A percentile compares a stretch with the other conserved stretches of the same genome.
Evolutionary conservation across 2,797 vertebrate species (phyloP).

Genomic region (Microhierax caerulescens): DNA sequence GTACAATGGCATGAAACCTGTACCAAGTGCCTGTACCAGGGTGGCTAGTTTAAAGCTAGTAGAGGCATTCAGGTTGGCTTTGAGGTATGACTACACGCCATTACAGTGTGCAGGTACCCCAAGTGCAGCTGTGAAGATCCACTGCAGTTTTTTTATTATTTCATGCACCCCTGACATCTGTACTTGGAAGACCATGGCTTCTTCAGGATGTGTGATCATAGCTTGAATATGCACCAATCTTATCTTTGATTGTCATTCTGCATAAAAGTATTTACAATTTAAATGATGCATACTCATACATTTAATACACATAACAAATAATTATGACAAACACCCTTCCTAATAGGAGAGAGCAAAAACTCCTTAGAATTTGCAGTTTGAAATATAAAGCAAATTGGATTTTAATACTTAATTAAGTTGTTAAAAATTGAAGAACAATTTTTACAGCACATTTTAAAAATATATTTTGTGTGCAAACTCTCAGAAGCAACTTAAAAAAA

Average conservation of each 20-base stretch:
- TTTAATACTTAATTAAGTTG: conserved; percentile 51
- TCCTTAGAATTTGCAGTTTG: neutral
- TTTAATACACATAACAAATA: conserved; percentile 2
- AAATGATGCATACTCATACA: conserved; percentile 8
- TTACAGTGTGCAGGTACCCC: neutral
- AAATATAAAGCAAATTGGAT: conserved; percentile 9
- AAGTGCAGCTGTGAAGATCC: neutral
- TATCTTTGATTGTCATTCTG: neutral
- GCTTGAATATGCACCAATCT: neutral
- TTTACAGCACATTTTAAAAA: conserved; percentile 2
- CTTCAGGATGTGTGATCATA: neutral
- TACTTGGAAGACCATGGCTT: neutral
- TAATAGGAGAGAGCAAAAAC: neutral
- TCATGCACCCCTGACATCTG: neutral
- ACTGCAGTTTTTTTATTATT: neutral
- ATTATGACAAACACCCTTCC: neutral
- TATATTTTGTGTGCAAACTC: neutral
- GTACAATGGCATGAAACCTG: neutral
- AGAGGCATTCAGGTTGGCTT: neutral
- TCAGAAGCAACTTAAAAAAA: neutral
- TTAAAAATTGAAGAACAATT: conserved; percentile 35
- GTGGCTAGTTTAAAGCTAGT: neutral
- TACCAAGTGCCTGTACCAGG: neutral
- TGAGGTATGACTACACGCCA: fast-evolving
- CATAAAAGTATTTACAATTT: conserved; percentile 37